Evolutionary conservation across 2,797 vertebrate genomes (phyloP), one percentile per base, ranked within the genome.

Genomic region (Falco peregrinus): DNA sequence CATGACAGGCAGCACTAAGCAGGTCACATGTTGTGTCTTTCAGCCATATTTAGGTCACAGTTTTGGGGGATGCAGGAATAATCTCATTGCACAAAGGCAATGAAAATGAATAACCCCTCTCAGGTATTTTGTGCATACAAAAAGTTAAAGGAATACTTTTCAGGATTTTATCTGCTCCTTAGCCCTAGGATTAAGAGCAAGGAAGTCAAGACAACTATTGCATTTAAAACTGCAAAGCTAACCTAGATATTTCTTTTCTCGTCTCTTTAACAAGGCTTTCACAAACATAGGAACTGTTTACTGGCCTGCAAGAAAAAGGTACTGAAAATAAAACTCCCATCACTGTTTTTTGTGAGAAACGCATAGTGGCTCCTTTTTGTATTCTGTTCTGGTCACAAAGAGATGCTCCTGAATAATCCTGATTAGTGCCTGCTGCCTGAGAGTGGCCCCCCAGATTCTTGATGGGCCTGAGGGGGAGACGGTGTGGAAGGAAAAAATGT

Each of bases 31-130:
- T 98, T 99, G 98, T 98, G 98, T 99, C 98, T 99, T 99, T 99
- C 98, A 99, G 98, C 98, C 99, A 99, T 99, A 99, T 99, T 99
- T 99, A 99, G 99, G 99, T 99, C 99, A 99, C 98, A 98, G 98
- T 98, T 98, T 97, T 97, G 97, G 98, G 97, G 96, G 97, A 96
- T 97, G 98, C 97, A 98, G 96, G 97, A 98, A 97, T 96, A 97
- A 97, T 98, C 98, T 98, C 98, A 97, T 98, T 98, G 97, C 98
- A 98, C 97, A 98, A 98, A 98, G 97, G 98, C 98, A 98, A 98
- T 94, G 97, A 98, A 97, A 98, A 97, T 79, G 86, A 97, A 96
- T 97, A 98, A 92, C 87, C 94, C 87, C 90, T 95, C 94, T 82
- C 97, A 98, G 96, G 96, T 98, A 97, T 95, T 96, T 96, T 91